A percentile compares a stretch with the other conserved stretches of the same genome.
Conservation (phyloP, 2,797 vertebrate species). For the Iguana delicatissima region DNA sequence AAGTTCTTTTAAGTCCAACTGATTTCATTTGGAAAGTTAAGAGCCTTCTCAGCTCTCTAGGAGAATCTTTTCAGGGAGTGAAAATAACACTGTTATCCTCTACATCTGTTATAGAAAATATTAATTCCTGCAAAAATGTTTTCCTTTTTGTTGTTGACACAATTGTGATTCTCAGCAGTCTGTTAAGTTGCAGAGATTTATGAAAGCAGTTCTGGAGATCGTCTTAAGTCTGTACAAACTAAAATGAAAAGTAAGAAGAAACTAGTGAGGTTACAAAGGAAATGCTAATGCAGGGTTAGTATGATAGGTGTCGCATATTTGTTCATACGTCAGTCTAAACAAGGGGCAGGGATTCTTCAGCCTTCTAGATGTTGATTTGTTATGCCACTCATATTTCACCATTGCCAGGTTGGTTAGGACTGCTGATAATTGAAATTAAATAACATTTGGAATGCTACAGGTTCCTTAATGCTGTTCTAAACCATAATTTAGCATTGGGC, state of each 20-base stretch:
- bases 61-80: background rate
- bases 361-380: background rate
- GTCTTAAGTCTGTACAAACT: background rate
- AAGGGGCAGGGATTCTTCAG: background rate
- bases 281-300: background rate
- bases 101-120: background rate
- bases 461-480: background rate
- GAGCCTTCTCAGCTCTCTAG: background rate
- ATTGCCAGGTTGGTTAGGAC: background rate
- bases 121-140: background rate
- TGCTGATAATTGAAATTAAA: background rate
- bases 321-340: background rate
- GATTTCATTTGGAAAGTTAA: background rate
- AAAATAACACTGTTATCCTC: background rate
- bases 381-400: background rate
- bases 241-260: background rate
- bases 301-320: too few relatives aligned
- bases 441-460: background rate
- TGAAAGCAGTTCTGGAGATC: background rate
- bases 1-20: background rate
- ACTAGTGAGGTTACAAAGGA: background rate
- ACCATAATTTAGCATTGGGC: background rate
- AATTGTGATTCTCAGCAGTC: background rate
- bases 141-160: background rate
- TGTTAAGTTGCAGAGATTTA: background rate